Base-by-base conservation (phyloP, 2,797 vertebrate genomes). In the Nasua narica region DNA sequence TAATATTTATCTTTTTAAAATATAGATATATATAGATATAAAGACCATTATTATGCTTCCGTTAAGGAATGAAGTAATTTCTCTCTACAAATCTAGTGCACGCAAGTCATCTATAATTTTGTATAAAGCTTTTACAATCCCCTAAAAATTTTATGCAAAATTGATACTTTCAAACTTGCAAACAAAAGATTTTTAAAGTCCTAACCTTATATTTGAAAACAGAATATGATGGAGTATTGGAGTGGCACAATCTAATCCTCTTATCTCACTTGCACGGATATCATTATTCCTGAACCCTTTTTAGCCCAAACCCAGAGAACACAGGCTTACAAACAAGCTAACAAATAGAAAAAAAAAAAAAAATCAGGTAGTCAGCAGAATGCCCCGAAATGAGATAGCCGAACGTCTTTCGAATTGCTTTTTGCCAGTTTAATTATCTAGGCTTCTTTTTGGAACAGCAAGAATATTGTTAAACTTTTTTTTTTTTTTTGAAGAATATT, bases 291-390 rank as follows among this genome's bases (percentile, higher is more conserved):
- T 81, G 12, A 85, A 93, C 8, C 70, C 5, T 4, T 58, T 70
- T 65, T 27, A 74, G 37, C 18, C n/a, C 27, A 89, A 84, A 88
- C 23, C 6, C 81, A 87, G 74, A 78, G 23, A 94, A 86, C 19
- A 37, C 21, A 79, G 35, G 46, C 19, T 82, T 82, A 92, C 18
- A 81, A 35, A 76, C 27, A 96, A 23, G 3, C 60, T 81, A 70
- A 89, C 27, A 87, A 62, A 92, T 3, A 92, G 67, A 92, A 95
- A 85, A 88, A 60, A 91, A 88, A 72, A 56, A 96, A 96, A 96
- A 96, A 90, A 74, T 54, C 70, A 84, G 32, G 6, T 15, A 83
- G 27, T 52, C 78, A 81, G 50, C 56, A 94, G 21, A 90, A 90
- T 15, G 15, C 3, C 48, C 58, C 27, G 4, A 43, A 78, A 78